phyloP scores from a whole-genome alignment of 2,113 vertebrate genomes.

The Bufo gargarizans region DNA sequence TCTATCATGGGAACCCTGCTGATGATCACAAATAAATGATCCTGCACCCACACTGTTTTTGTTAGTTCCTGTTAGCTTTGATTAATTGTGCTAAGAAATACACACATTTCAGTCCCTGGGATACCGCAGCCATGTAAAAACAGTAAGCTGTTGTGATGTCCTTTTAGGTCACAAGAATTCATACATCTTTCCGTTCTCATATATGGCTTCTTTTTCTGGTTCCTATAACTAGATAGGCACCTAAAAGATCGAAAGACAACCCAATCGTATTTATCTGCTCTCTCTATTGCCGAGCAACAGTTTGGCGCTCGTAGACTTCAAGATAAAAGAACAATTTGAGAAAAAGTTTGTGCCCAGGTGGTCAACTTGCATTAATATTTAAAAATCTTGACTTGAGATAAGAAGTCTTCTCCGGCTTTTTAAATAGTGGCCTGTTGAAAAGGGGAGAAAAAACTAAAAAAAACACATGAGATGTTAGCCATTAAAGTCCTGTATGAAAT shows the following conservation, averaged over 20 bases:
- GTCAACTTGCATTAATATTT: not conserved
- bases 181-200: slow-evolving; percentile 18
- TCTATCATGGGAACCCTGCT: not conserved
- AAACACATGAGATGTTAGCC: not conserved
- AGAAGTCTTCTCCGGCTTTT: not conserved
- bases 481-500: not conserved
- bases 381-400: not conserved
- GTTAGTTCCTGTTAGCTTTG: slow-evolving; percentile 25
- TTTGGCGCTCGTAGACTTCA: not conserved
- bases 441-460: too few species aligned
- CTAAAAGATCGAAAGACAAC: not conserved
- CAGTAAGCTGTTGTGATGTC: slow-evolving; percentile 39
- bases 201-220: not conserved
- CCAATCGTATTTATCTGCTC: not conserved
- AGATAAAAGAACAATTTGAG: not conserved
- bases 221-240: not conserved
- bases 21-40: slow-evolving; percentile 9
- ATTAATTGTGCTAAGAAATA: slow-evolving; percentile 16
- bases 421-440: not conserved
- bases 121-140: slow-evolving; percentile 17
- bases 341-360: not conserved
- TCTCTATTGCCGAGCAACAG: not conserved
- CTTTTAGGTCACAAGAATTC: slow-evolving; percentile 21
- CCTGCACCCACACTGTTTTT: slow-evolving; percentile 11
- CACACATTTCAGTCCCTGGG: not conserved